Base-by-base conservation (phyloP, 1,140 invertebrate genomes). In the Pseudomyrmex gracilis region DNA sequence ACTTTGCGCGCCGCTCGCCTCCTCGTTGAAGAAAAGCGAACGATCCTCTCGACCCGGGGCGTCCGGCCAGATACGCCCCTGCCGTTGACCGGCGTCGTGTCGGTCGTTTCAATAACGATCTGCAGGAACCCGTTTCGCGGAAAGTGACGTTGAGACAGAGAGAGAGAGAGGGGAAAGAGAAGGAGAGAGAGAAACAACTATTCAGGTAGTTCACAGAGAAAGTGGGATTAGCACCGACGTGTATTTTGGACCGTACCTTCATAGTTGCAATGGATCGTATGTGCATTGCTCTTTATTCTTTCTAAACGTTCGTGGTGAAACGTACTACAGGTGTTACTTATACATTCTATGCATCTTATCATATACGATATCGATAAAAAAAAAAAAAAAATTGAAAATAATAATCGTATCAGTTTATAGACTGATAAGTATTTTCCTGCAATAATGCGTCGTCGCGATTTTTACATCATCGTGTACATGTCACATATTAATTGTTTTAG, bases 1-100 rank as follows among this genome's bases (percentile, higher is more conserved):
- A 93, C 91, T 93, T 93, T 89, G 73, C 83, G 55, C 53, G 45
- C 3, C 83, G 55, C 70, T 78, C 78, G 58, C 66, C 68, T 73
- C 51, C 73, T 85, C 74, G 51, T 74, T 34, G 58, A 73, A 88
- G 83, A 87, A 78, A 85, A 83, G 51, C 66, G 51, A 57, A 57
- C 73, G 76, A 76, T 47, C 51, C 47, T 64, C 47, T 64, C 68
- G 49, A 80, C 15, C 64, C 64, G 66, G 15, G 63, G 66, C 55
- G 55, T 63, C 64, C 57, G 73, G n/a, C 83, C 73, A 78, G 86
- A 67, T 87, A 87, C 87, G 86, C 83, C 87, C 84, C 87, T 88
- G 86, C 73, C 78, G 87, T 88, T 88, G 76, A 85, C 87, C 86
- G 67, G 77, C 76, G 68, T 34, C 24, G 24, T 84, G 70, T 85